Conservation (phyloP, 2,888 invertebrate genomes). For the Hirudinaria manillensis region DNA sequence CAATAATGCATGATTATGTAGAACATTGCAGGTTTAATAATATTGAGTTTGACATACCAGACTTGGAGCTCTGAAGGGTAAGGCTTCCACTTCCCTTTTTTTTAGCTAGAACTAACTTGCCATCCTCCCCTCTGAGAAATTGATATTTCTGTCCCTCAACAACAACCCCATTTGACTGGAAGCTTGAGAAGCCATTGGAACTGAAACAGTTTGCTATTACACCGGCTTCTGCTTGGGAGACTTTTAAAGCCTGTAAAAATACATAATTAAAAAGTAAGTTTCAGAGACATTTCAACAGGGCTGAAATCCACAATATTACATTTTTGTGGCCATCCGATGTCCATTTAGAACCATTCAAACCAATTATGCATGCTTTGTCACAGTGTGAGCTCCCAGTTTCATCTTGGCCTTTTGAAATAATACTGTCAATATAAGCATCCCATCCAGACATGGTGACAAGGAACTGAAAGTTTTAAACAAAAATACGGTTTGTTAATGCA, state of each 20-base stretch:
- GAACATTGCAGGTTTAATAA: background rate
- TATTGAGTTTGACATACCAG: conserved; percentile 30
- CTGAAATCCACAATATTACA: conserved; percentile 23
- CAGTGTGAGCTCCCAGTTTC: conserved; percentile 34
- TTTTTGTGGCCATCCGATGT: conserved; percentile 36
- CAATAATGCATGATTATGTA: background rate
- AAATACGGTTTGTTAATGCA: background rate
- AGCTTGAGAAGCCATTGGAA: conserved; percentile 38
- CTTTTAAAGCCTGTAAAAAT: conserved; percentile 32
- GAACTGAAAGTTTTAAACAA: conserved; percentile 6
- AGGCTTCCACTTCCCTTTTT: conserved; percentile 42
- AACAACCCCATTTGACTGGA: conserved; percentile 38
- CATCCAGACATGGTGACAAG: conserved; percentile 36
- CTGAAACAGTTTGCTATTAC: conserved; percentile 41
- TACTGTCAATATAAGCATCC: conserved; percentile 44
- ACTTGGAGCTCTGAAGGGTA: conserved; percentile 41
- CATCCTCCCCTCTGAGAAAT: conserved; percentile 42
- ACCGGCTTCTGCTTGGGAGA: conserved; percentile 36
- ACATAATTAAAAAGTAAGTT: background rate
- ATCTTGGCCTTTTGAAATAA: conserved; percentile 41
- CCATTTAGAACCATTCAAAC: conserved; percentile 42
- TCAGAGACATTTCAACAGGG: background rate
- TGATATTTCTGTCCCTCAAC: conserved; percentile 42
- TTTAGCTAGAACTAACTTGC: conserved; percentile 40
- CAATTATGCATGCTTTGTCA: conserved; percentile 43